phyloP scores from a whole-genome alignment of 1,140 invertebrate species.

The Saxidomus purpurata region DNA sequence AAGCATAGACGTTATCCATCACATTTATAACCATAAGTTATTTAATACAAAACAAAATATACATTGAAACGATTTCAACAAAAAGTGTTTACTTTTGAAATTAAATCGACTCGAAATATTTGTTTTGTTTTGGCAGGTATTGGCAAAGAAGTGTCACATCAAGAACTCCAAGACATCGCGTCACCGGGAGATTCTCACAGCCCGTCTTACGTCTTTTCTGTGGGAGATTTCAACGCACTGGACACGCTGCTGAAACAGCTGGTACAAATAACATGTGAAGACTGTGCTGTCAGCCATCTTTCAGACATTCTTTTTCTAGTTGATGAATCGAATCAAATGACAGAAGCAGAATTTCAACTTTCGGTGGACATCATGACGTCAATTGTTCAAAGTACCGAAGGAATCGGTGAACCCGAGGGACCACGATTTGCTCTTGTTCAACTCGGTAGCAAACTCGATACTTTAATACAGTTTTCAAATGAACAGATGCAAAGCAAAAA shows the following conservation, averaged over 20 bases:
- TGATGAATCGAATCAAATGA: neutral
- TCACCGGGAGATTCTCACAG: neutral
- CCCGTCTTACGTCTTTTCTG: neutral
- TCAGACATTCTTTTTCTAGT: neutral
- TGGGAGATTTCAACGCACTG: neutral
- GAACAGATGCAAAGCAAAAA: neutral
- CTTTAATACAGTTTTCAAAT: neutral
- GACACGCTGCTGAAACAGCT: neutral
- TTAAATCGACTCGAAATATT: too few relatives aligned
- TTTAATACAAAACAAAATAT: too few relatives aligned
- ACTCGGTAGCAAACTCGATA: neutral
- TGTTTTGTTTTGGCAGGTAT: too few relatives aligned
- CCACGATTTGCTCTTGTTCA: neutral
- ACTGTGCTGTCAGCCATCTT: neutral
- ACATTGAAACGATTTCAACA: too few relatives aligned
- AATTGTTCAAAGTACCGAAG: neutral
- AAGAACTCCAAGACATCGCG: neutral
- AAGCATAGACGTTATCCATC: too few relatives aligned
- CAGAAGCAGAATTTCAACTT: neutral
- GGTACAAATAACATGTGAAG: neutral
- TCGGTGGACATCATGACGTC: neutral
- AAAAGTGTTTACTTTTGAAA: too few relatives aligned
- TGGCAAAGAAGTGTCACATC: too few relatives aligned
- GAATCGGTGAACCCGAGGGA: neutral
- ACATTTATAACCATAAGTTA: too few relatives aligned